Conservation (phyloP, 2,888 invertebrate species). For the Heliconius hortense region DNA sequence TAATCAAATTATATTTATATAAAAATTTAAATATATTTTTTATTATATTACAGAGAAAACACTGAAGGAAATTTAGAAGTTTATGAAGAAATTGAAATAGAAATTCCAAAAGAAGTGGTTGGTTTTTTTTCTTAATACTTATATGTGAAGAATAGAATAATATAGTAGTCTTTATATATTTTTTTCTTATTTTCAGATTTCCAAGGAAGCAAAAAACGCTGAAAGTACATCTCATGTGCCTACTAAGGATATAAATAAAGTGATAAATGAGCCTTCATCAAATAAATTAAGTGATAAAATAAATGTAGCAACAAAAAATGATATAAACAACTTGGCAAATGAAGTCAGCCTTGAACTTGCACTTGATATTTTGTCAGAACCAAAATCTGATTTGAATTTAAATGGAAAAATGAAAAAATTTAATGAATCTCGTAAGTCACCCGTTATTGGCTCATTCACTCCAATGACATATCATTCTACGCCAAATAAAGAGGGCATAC, state of each 20-base stretch:
- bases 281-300: conserved; percentile 58
- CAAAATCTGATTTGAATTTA: conserved; percentile 62
- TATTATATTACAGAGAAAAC: conserved; percentile 67
- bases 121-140: conserved; percentile 41
- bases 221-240: conserved; percentile 61
- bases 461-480: conserved; percentile 76
- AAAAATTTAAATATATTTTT: background rate
- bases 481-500: conserved; percentile 74
- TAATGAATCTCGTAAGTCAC: conserved; percentile 71
- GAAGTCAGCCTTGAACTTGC: conserved; percentile 52
- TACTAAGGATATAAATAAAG: conserved; percentile 61
- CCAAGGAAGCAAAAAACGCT: conserved; percentile 55
- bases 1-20: too few species aligned
- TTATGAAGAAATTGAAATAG: conserved; percentile 77
- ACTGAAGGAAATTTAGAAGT: conserved; percentile 77
- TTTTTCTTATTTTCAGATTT: conserved; percentile 59
- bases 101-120: conserved; percentile 73
- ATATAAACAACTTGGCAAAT: conserved; percentile 47
- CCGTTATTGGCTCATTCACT: conserved; percentile 67
- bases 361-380: conserved; percentile 53
- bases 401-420: conserved; percentile 71
- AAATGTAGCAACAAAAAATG: conserved; percentile 48
- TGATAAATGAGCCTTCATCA: conserved; percentile 54
- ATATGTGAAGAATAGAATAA: background rate
- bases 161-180: conserved; percentile 15